Percentiles rank a stretch among this genome's conserved stretches.
Evolutionary conservation across 1,140 invertebrate species (phyloP).

Genomic region (Mercenaria mercenaria): DNA sequence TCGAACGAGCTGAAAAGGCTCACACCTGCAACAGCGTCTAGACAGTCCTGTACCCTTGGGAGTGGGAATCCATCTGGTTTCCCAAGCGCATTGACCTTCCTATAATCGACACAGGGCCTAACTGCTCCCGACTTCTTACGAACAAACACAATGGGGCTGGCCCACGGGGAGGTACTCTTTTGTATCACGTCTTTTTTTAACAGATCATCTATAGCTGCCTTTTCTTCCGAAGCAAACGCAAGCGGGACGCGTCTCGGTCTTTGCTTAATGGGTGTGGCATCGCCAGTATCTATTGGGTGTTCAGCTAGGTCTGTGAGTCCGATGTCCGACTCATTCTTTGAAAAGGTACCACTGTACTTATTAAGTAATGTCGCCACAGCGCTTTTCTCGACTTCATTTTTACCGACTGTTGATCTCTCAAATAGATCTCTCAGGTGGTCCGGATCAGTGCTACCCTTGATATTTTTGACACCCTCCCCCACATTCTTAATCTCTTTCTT

Average conservation of each 20-base stretch:
- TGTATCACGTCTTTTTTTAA: neutral
- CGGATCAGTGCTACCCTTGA: too few species aligned
- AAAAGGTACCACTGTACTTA: neutral
- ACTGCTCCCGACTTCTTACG: neutral
- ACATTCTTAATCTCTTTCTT: too few species aligned
- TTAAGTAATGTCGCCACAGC: neutral
- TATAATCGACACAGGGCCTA: slow-evolving; percentile 7
- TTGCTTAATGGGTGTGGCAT: slow-evolving; percentile 23
- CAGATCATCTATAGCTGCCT: neutral
- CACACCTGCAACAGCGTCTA: neutral
- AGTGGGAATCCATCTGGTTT: slow-evolving; percentile 11
- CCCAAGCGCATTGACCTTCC: neutral
- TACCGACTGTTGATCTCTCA: neutral
- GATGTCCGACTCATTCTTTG: slow-evolving; percentile 36
- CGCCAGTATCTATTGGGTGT: slow-evolving; percentile 33
- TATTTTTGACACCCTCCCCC: too few species aligned
- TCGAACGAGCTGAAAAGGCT: neutral
- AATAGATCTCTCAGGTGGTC: neutral
- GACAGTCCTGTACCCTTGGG: neutral
- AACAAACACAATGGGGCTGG: neutral
- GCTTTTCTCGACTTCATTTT: neutral
- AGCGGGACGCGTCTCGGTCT: neutral
- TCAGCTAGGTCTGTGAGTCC: neutral
- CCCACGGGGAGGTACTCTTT: neutral
- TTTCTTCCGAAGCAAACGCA: neutral